phyloP scores from a whole-genome alignment of 2,113 vertebrate genomes.

The Bos javanicus region DNA sequence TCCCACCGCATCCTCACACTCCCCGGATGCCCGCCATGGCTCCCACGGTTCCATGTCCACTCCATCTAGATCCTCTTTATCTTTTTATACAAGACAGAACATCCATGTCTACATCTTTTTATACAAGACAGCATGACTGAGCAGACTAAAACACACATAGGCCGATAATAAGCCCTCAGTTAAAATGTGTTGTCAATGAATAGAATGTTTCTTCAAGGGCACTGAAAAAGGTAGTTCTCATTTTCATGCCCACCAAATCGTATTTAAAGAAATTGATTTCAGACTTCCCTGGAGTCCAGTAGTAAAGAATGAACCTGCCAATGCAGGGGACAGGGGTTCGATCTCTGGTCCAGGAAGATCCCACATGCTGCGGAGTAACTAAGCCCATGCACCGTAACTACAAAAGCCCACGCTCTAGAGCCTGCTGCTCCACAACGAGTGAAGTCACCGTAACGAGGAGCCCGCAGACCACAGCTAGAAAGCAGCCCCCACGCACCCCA shows the following conservation, averaged over 20 bases:
- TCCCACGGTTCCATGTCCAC: background rate
- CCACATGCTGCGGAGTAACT: background rate
- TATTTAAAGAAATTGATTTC: background rate
- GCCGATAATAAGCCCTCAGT: background rate
- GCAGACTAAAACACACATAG: background rate
- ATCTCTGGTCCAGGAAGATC: background rate
- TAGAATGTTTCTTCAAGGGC: background rate
- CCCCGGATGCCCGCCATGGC: background rate
- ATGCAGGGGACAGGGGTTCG: background rate
- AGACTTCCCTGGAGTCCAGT: background rate
- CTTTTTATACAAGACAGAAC: background rate
- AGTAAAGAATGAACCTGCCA: background rate
- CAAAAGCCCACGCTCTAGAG: rapidly evolving
- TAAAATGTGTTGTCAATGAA: background rate
- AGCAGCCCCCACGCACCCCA: background rate
- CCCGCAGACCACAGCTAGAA: background rate
- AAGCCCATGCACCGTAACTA: background rate
- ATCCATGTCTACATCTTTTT: background rate
- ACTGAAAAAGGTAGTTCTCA: background rate
- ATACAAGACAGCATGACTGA: background rate
- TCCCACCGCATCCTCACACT: background rate
- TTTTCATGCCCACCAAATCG: background rate
- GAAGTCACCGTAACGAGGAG: background rate
- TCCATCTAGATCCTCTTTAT: background rate
- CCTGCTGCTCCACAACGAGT: background rate